A percentile compares a stretch with the other conserved stretches of the same genome.
Conservation (phyloP, 2,888 invertebrate species). For the Callyntrura guangdongensis region DNA sequence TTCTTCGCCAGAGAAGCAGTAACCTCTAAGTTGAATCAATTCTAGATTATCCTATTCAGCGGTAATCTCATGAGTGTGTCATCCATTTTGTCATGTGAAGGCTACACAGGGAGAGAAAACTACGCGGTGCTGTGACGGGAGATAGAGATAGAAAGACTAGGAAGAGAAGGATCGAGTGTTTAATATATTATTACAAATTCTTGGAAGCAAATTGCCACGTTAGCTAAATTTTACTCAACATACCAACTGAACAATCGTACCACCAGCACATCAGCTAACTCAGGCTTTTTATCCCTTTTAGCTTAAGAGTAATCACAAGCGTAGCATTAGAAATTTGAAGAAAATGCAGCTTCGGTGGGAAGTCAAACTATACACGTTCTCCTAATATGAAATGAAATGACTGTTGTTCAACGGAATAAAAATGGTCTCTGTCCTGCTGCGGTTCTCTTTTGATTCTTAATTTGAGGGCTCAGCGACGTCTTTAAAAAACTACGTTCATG, state of each 20-base stretch:
- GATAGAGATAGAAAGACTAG: background rate
- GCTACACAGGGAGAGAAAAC: background rate
- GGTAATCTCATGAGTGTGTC: constrained; percentile 27
- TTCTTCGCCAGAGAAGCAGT: background rate
- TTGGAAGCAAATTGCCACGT: constrained; percentile 10
- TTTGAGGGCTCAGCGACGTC: too few species aligned
- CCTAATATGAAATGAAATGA: background rate
- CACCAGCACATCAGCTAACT: background rate
- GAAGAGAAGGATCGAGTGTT: background rate
- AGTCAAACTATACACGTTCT: background rate
- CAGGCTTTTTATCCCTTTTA: background rate
- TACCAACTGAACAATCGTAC: background rate
- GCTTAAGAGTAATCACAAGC: background rate
- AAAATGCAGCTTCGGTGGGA: background rate
- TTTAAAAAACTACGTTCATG: background rate
- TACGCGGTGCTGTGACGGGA: background rate
- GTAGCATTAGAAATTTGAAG: background rate
- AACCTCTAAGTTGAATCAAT: background rate
- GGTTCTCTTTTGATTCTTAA: too few species aligned
- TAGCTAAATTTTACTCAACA: constrained; percentile 15
- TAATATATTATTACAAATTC: constrained; percentile 37
- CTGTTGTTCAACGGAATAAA: too few species aligned
- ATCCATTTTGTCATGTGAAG: constrained; percentile 15
- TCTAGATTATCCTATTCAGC: constrained; percentile 42
- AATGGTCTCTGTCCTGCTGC: too few species aligned